Conservation (phyloP, 2,888 invertebrate species). For the Drosophila rellima region DNA sequence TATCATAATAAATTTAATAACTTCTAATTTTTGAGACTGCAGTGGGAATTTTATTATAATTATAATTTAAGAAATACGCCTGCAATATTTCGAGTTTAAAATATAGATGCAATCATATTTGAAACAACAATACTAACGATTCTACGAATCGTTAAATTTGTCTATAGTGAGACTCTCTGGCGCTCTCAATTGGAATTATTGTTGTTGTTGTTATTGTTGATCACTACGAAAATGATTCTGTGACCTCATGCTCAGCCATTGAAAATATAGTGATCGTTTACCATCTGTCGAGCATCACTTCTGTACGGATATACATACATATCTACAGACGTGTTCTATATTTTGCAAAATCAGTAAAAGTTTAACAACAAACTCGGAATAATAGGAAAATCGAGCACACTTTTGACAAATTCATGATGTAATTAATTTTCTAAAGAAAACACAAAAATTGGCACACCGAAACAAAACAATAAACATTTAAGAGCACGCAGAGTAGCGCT, state of each 20-base stretch:
- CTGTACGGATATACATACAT: background rate
- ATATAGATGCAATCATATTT: background rate
- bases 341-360: conserved; percentile 24
- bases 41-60: background rate
- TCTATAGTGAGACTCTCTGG: background rate
- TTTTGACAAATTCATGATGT: conserved; percentile 77
- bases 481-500: conserved; percentile 41
- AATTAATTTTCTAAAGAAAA: conserved; percentile 69
- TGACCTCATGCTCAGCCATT: conserved; percentile 66
- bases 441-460: conserved; percentile 74
- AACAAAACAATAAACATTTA: conserved; percentile 73
- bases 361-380: conserved; percentile 12
- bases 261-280: conserved; percentile 39
- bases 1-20: background rate
- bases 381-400: conserved; percentile 24
- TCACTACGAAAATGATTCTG: conserved; percentile 55
- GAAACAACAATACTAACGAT: conserved; percentile 5
- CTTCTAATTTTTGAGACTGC: no score
- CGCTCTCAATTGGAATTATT: conserved; percentile 1
- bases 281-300: conserved; percentile 52
- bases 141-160: conserved; percentile 4
- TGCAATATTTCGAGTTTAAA: background rate
- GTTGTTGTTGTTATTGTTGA: conserved; percentile 35
- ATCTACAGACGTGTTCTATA: conserved; percentile 28
- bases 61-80: background rate